Conservation (phyloP, 2,797 vertebrate genomes). For the Chrysocyon brachyurus region DNA sequence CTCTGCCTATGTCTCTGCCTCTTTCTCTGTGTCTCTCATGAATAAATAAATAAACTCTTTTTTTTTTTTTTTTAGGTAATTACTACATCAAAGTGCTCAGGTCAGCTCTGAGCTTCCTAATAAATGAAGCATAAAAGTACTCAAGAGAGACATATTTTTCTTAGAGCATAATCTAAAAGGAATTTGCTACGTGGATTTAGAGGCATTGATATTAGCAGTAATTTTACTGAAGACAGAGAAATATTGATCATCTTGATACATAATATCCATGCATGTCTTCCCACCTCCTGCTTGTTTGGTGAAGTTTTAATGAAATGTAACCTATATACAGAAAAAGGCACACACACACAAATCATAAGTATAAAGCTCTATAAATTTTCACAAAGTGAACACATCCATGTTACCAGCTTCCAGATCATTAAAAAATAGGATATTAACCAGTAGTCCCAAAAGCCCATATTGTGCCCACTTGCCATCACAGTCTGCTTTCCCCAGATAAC, state of each 20-base stretch:
- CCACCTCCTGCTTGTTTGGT: background rate
- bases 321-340: background rate
- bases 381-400: background rate
- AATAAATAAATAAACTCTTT: too few species aligned
- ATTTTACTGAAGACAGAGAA: constrained; percentile 34
- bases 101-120: constrained; percentile 29
- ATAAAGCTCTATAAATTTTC: background rate
- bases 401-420: background rate
- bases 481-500: background rate
- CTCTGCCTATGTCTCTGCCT: too few species aligned
- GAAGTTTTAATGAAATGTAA: constrained; percentile 18
- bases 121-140: constrained; percentile 48
- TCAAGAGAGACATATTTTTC: constrained; percentile 40
- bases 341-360: background rate
- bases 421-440: background rate
- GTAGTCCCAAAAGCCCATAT: too few species aligned
- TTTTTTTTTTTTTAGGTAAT: background rate
- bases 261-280: background rate
- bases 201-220: background rate
- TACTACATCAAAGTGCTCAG: background rate
- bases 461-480: background rate
- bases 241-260: background rate
- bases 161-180: constrained; percentile 31
- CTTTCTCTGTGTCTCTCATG: too few species aligned
- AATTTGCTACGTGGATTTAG: constrained; percentile 45